phyloP scores from a whole-genome alignment of 2,797 vertebrate genomes.

The Cossypha caffra region DNA sequence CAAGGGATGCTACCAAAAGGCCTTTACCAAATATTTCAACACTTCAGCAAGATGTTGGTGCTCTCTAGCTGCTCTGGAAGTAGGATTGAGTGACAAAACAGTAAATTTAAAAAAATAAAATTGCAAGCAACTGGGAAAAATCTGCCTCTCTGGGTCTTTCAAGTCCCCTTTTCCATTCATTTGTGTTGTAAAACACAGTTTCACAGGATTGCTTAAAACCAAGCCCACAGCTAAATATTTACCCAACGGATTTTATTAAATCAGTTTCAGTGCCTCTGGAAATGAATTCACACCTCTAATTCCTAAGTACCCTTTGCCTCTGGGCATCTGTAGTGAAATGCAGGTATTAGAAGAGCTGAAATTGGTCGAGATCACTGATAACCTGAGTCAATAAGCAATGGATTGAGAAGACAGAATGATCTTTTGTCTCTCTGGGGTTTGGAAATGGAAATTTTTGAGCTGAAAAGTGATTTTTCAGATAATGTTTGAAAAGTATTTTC shows the following conservation, averaged over 20 bases:
- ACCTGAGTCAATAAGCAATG: not conserved
- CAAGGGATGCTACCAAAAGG: not conserved
- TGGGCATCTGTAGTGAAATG: conserved; percentile 7
- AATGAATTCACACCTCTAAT: conserved; percentile 31
- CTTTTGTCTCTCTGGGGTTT: not conserved
- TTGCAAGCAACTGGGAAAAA: not conserved
- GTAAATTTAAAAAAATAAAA: not conserved
- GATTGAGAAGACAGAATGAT: not conserved
- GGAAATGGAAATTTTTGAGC: not conserved
- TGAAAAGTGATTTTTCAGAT: not conserved
- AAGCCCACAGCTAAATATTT: conserved; percentile 62
- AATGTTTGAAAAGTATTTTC: not conserved
- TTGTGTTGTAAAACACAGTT: conserved; percentile 21
- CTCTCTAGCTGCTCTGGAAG: not conserved
- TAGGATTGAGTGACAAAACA: not conserved
- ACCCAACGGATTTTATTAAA: conserved; percentile 34
- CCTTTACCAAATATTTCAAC: not conserved
- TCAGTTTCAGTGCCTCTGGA: conserved; percentile 22
- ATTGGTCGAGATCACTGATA: conserved; percentile 17
- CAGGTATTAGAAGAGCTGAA: conserved; percentile 20
- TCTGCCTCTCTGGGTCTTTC: not conserved
- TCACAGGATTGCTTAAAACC: conserved; percentile 2
- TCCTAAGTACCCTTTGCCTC: conserved; percentile 27
- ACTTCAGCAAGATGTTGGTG: not conserved
- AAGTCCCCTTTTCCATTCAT: not conserved